Conservation (phyloP, 2,888 invertebrate genomes). For the Andrena minutula region DNA sequence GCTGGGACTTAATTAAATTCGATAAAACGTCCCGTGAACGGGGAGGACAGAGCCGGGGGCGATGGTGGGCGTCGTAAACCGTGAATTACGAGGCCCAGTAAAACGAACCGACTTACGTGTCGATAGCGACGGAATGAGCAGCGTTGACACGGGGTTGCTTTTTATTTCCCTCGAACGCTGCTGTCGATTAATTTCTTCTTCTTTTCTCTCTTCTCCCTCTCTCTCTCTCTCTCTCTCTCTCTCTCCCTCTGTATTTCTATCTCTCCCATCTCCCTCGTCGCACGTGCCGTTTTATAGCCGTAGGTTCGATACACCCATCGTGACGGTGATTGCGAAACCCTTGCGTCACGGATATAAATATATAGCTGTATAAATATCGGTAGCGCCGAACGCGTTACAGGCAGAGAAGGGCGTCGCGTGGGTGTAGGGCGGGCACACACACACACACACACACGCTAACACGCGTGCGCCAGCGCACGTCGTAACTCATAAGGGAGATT, state of each 20-base stretch:
- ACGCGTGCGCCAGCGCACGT: slow-evolving; percentile 36
- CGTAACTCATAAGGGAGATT: slow-evolving; percentile 80
- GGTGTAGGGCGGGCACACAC: neutral
- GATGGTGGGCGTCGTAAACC: slow-evolving; percentile 39
- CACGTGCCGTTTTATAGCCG: slow-evolving; percentile 48
- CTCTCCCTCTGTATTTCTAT: neutral
- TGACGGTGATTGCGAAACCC: slow-evolving; percentile 41
- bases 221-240: neutral
- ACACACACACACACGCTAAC: neutral
- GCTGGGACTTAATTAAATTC: slow-evolving; percentile 56
- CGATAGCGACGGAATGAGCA: slow-evolving; percentile 37
- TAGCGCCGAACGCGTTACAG: neutral
- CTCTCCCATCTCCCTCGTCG: slow-evolving; percentile 4
- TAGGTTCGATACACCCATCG: slow-evolving; percentile 17
- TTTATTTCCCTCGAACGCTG: slow-evolving; percentile 27
- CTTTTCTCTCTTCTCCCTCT: neutral
- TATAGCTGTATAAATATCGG: slow-evolving; percentile 45
- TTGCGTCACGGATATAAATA: slow-evolving; percentile 38
- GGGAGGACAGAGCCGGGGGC: neutral
- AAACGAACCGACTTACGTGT: slow-evolving; percentile 55
- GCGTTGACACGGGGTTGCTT: slow-evolving; percentile 38
- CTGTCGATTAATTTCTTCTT: slow-evolving; percentile 42
- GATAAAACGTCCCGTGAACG: slow-evolving; percentile 44
- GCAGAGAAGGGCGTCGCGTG: neutral
- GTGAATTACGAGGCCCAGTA: slow-evolving; percentile 48